These are phyloP conservation scores for Trididemnum nubilum DNA, from an alignment of 23 tunicate genomes.

Conservation along the genomic window DNA sequence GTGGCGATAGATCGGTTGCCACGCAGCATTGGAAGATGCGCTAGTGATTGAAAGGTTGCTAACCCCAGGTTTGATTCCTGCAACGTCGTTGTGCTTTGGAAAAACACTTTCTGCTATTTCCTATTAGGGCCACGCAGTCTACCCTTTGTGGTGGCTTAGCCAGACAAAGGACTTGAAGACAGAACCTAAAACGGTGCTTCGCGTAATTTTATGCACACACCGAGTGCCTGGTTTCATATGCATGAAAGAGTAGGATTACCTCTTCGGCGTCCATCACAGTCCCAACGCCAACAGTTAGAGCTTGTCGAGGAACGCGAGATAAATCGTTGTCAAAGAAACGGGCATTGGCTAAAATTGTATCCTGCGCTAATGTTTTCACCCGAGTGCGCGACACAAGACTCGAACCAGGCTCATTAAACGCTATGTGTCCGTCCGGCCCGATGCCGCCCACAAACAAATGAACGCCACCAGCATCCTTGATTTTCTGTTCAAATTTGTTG, in stretches of 20 bases:
- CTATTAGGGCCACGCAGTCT: too few relatives aligned
- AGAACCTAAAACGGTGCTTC: too few relatives aligned
- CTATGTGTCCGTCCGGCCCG: constrained; percentile 94
- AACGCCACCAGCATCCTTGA: constrained; percentile 81
- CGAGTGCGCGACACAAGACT: constrained; percentile 88
- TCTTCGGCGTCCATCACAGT: constrained; percentile 95
- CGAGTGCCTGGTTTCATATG: too few relatives aligned
- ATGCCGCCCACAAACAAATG: constrained; percentile 89
- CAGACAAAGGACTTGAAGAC: too few relatives aligned
- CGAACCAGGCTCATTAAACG: constrained; percentile 95
- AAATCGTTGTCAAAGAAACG: constrained; percentile 82
- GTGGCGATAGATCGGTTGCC: too few relatives aligned
- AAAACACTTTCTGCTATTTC: too few relatives aligned
- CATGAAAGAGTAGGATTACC: constrained; percentile 50
- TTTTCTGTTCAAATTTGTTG: constrained; percentile 59
- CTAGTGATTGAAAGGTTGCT: too few relatives aligned
- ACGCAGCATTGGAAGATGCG: too few relatives aligned
- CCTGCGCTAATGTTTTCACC: constrained; percentile 85
- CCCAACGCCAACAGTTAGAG: constrained; percentile 91
- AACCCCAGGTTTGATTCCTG: too few relatives aligned
- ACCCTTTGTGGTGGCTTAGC: too few relatives aligned
- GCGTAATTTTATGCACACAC: too few relatives aligned
- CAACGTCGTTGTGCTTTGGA: too few relatives aligned
- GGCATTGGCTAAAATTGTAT: constrained; percentile 90
- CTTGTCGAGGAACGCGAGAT: constrained; percentile 78